phyloP scores from a whole-genome alignment of 2,888 invertebrate species.

The Dicyrtomina minuta region DNA sequence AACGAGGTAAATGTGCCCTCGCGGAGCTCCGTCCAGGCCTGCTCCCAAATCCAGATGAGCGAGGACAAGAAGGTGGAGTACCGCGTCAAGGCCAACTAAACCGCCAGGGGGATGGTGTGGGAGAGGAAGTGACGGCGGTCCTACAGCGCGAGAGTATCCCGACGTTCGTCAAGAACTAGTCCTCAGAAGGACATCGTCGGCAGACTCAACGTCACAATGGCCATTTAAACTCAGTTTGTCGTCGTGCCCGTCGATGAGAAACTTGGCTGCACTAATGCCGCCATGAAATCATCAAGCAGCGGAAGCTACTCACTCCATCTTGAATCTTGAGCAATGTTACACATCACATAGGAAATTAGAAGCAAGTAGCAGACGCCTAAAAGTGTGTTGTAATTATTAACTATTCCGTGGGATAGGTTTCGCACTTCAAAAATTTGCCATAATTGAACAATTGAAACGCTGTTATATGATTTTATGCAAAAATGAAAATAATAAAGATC shows the following conservation, averaged over 20 bases:
- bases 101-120: slow-evolving; percentile 14
- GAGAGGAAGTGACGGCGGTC: neutral
- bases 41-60: slow-evolving; percentile 19
- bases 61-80: slow-evolving; percentile 15
- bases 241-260: neutral
- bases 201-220: slow-evolving; percentile 7
- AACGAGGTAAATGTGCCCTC: neutral
- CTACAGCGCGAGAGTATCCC: slow-evolving; percentile 6
- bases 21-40: slow-evolving; percentile 21
- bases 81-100: slow-evolving; percentile 13
- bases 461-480: too few relatives aligned
- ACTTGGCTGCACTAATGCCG: too few relatives aligned
- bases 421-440: too few relatives aligned
- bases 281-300: too few relatives aligned
- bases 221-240: slow-evolving; percentile 15
- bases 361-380: too few relatives aligned
- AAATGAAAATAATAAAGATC: too few relatives aligned
- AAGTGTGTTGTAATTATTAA: too few relatives aligned
- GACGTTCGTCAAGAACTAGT: neutral
- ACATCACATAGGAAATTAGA: too few relatives aligned
- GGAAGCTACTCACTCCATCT: too few relatives aligned
- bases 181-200: neutral
- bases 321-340: too few relatives aligned
- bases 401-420: too few relatives aligned
- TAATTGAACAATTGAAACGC: too few relatives aligned